A percentile compares a stretch with the other conserved stretches of the same genome.
Evolutionary conservation across 2,888 invertebrate genomes (phyloP).

Genomic region (Synergus itoensis): DNA sequence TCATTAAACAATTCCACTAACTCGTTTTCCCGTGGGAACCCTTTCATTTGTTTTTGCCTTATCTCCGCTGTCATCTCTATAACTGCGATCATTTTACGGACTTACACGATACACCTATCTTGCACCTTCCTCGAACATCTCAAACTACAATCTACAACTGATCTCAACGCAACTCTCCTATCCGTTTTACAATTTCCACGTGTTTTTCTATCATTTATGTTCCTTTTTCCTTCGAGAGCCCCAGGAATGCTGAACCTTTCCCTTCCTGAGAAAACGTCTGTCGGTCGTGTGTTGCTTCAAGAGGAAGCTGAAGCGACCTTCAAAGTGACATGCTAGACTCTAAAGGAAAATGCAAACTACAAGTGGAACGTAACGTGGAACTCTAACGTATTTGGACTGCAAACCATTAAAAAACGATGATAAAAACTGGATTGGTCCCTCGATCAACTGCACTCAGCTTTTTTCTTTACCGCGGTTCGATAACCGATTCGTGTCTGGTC

Average conservation of each 20-base stretch:
- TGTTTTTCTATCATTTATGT: constrained; percentile 48
- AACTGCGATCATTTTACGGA: constrained; percentile 33
- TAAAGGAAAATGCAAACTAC: constrained; percentile 25
- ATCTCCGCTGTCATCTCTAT: constrained; percentile 33
- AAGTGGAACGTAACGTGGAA: constrained; percentile 19
- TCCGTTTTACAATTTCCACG: constrained; percentile 51
- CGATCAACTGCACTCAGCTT: background rate
- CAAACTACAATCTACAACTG: constrained; percentile 27
- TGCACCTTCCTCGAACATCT: constrained; percentile 34
- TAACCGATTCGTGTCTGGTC: constrained; percentile 54
- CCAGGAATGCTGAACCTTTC: constrained; percentile 55
- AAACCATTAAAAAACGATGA: background rate
- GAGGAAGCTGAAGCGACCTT: background rate
- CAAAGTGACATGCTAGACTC: background rate
- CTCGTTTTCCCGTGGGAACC: constrained; percentile 37
- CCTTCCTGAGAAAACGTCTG: constrained; percentile 37
- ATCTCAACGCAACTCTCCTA: constrained; percentile 4
- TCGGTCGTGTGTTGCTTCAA: constrained; percentile 9
- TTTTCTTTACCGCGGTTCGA: constrained; percentile 46
- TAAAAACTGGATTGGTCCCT: background rate
- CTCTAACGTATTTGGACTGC: background rate
- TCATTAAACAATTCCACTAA: constrained; percentile 38
- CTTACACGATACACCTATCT: constrained; percentile 4
- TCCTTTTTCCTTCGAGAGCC: constrained; percentile 52
- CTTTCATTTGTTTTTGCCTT: constrained; percentile 33